Evolutionary conservation across 2,797 vertebrate species (phyloP).

Genomic region (Tenualosa thibaudeaui): DNA sequence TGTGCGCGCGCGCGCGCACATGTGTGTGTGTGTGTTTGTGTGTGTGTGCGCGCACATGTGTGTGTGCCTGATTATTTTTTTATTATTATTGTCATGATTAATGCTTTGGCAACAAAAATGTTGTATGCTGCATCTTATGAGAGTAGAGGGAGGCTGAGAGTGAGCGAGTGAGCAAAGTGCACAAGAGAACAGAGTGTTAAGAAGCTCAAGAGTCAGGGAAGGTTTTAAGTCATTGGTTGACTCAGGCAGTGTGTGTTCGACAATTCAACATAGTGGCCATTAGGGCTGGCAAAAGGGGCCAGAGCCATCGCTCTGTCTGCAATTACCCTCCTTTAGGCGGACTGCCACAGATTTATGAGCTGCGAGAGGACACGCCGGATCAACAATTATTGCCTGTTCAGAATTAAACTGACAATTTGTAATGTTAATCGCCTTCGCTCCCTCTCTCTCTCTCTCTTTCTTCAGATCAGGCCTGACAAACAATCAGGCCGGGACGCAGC

Average conservation of each 20-base stretch:
- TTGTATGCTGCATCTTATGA: background rate
- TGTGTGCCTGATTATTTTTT: background rate
- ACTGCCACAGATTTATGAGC: constrained; percentile 62
- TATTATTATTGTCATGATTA: background rate
- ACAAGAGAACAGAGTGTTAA: background rate
- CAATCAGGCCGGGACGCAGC: constrained; percentile 61
- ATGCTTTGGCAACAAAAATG: background rate
- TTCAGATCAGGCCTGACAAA: constrained; percentile 54
- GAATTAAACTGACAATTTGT: constrained; percentile 75
- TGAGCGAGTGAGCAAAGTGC: background rate
- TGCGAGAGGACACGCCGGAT: constrained; percentile 57
- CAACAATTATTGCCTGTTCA: constrained; percentile 63
- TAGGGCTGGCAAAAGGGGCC: constrained; percentile 33
- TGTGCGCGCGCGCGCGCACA: too few relatives aligned
- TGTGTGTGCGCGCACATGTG: background rate
- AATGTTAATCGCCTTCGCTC: constrained; percentile 67
- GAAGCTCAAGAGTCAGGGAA: background rate
- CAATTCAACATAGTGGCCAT: constrained; percentile 30
- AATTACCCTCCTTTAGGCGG: constrained; percentile 67
- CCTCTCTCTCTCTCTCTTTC: constrained; percentile 36
- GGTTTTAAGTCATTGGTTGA: constrained; percentile 11
- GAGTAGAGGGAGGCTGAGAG: background rate
- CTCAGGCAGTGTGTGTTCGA: background rate
- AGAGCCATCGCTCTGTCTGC: constrained; percentile 46
- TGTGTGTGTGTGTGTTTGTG: too few relatives aligned